Conservation (phyloP, 2,113 vertebrate genomes). For the Bucco capensis region DNA sequence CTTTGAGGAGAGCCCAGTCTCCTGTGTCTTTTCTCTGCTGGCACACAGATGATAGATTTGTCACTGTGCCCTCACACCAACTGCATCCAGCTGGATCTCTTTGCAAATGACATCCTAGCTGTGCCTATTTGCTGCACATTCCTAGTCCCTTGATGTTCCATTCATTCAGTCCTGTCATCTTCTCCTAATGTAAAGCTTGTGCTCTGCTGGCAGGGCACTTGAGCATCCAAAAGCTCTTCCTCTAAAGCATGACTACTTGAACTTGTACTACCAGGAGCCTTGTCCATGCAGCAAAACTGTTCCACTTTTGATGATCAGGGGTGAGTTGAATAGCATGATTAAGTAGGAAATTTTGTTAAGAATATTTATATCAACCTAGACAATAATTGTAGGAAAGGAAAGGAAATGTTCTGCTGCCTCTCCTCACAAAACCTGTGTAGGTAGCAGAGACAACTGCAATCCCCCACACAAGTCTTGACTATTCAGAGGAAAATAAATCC, state of each 20-base stretch:
- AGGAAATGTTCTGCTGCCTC: not conserved
- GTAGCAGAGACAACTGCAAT: not conserved
- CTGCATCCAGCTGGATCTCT: constrained; percentile 12
- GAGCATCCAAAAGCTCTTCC: constrained; percentile 6
- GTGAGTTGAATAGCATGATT: not conserved
- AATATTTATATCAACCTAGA: not conserved
- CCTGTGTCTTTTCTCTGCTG: constrained; percentile 14
- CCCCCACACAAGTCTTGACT: not conserved
- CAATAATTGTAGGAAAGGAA: not conserved
- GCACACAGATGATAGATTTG: constrained; percentile 50
- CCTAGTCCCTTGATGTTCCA: constrained; percentile 17
- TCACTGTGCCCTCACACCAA: constrained; percentile 19
- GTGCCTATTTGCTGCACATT: constrained; percentile 8
- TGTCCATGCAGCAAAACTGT: not conserved
- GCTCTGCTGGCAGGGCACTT: not conserved
- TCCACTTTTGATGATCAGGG: not conserved
- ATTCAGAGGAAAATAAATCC: not conserved
- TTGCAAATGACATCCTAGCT: constrained; percentile 29
- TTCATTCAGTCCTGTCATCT: constrained; percentile 43
- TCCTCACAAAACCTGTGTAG: not conserved
- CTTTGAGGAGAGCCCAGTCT: constrained; percentile 19
- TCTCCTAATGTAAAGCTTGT: constrained; percentile 13
- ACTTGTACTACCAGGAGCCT: not conserved
- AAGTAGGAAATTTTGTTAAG: not conserved
- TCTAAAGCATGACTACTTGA: not conserved